Conservation (phyloP, 1,140 invertebrate species). For the Anagrus nilaparvatae region DNA sequence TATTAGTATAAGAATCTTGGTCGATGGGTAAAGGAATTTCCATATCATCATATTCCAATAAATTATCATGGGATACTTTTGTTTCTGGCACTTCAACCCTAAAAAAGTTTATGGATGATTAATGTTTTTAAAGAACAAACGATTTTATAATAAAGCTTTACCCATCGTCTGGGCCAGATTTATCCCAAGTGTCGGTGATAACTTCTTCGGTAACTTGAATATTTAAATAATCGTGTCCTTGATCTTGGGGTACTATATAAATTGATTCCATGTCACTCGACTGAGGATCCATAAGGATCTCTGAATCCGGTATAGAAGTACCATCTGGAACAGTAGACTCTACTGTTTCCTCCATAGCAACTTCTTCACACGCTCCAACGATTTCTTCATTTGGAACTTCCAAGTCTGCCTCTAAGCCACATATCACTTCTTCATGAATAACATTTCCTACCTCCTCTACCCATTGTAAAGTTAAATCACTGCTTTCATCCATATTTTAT, state of each 20-base stretch:
- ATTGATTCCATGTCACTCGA: conserved; percentile 38
- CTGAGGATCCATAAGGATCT: conserved; percentile 37
- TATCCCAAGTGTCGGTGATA: conserved; percentile 66
- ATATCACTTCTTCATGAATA: conserved; percentile 53
- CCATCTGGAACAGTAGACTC: conserved; percentile 31
- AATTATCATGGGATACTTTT: conserved; percentile 43
- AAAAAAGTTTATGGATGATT: conserved; percentile 11
- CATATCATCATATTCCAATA: conserved; percentile 52
- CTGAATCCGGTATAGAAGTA: conserved; percentile 19
- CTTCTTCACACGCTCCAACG: conserved; percentile 40
- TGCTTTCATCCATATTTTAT: conserved; percentile 33
- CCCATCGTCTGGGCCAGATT: conserved; percentile 58
- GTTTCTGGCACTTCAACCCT: conserved; percentile 54
- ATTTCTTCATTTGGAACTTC: conserved; percentile 35
- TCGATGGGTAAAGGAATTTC: conserved; percentile 68
- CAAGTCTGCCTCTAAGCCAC: conserved; percentile 44
- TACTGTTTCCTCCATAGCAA: conserved; percentile 41
- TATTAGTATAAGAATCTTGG: conserved; percentile 69
- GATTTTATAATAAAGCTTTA: conserved; percentile 27
- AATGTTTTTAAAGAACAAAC: background rate
- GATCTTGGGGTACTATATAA: conserved; percentile 40
- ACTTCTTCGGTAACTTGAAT: conserved; percentile 65
- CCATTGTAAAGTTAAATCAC: conserved; percentile 44
- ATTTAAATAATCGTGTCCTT: conserved; percentile 45
- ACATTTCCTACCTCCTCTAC: conserved; percentile 47